Evolutionary conservation across 2,888 invertebrate genomes (phyloP), one percentile per base, ranked within the genome.

Genomic region (Diarsia mendica): DNA sequence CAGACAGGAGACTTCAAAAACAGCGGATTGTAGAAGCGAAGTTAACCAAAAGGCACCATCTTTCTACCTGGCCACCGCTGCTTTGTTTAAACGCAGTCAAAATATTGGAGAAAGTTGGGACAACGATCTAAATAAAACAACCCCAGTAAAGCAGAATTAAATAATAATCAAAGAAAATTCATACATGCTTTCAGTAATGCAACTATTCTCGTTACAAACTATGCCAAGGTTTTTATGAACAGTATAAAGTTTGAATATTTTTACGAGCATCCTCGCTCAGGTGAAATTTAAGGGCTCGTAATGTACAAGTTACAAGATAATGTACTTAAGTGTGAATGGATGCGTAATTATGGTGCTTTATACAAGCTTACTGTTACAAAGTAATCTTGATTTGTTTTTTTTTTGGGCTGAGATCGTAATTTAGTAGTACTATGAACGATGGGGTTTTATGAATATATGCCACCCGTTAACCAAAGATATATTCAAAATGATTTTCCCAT

Each of bases 221-320:
- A 64, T n/a, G 69, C 23, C 67, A 85, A 85, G 63, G 58, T 67
- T 82, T 53, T 46, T 58, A 75, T 48, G 13, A 68, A 74, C 49
- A 55, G 58, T 28, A 23, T 44, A 61, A 85, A 78, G 60, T 83
- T 67, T 67, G 33, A 48, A 66, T 71, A 78, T 85, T 83, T 79
- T 83, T 68, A 78, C 67, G 67, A 83, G 60, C 28, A 11, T 46
- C 46, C 61, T 60, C 44, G 39, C 70, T 71, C 48, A 67, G 76
- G 68, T 72, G 51, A 66, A 83, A 71, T 71, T 67, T 78, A 44
- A 77, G 51, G 44, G 33, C 69, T 55, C 61, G 46, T 83, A 48
- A 78, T 72, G 55, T 70, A 55, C 3, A 83, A 79, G 70, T 72
- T 73, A 87, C 83, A 82, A 75, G 75, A 85, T 75, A 85, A 82